Percentiles rank a stretch among this genome's conserved stretches.
phyloP scores from a whole-genome alignment of 2,797 vertebrate genomes.

The Callimico goeldii region DNA sequence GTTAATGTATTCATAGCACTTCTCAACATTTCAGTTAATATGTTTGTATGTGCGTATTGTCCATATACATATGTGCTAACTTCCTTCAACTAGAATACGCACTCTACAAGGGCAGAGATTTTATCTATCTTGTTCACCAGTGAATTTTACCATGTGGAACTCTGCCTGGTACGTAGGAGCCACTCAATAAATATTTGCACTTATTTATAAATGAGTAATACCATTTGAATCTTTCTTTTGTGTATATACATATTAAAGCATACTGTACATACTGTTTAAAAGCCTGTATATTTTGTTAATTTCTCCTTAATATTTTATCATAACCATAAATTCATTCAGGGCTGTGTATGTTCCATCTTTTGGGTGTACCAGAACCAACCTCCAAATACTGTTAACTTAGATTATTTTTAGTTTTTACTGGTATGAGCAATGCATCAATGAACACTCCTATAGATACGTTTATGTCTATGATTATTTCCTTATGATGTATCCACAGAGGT shows the following conservation, averaged over 20 bases:
- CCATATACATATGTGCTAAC: neutral
- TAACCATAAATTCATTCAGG: neutral
- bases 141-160: neutral
- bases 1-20: neutral
- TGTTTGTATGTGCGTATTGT: neutral
- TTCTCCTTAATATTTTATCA: conserved; percentile 7
- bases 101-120: neutral
- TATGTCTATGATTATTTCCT: neutral
- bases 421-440: neutral
- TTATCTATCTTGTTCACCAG: neutral
- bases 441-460: neutral
- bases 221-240: neutral
- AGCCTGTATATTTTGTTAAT: neutral
- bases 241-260: neutral
- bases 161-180: neutral
- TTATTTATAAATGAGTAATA: conserved; percentile 16
- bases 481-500: neutral
- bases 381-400: neutral
- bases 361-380: neutral
- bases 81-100: neutral
- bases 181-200: neutral
- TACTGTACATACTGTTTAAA: neutral
- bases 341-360: neutral
- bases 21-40: neutral
- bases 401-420: neutral